Conservation (phyloP, 2,888 invertebrate genomes). For the Luffia ferchaultella region DNA sequence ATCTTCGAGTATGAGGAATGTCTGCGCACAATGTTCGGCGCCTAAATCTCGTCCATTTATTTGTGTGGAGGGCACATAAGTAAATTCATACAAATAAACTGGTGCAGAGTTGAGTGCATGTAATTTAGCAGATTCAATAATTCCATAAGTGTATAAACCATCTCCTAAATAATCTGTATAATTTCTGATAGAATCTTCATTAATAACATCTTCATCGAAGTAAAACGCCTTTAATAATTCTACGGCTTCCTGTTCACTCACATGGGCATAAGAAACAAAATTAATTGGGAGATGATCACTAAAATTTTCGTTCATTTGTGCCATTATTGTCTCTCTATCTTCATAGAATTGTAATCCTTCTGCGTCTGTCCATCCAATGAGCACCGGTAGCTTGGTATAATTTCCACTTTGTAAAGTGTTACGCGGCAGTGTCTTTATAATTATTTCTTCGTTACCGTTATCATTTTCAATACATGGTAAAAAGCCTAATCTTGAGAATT, state of each 20-base stretch:
- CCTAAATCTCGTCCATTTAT: neutral
- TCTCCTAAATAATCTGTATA: neutral
- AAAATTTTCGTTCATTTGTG: neutral
- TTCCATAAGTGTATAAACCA: neutral
- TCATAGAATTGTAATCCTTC: neutral
- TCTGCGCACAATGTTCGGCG: neutral
- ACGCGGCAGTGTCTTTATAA: neutral
- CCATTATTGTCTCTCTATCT: neutral
- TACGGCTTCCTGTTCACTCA: neutral
- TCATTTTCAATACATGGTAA: neutral
- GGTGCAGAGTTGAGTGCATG: neutral
- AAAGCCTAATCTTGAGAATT: neutral
- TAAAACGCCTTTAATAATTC: neutral
- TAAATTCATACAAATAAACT: neutral
- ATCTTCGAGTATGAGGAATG: neutral
- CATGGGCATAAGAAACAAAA: neutral
- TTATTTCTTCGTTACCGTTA: neutral
- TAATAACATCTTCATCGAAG: neutral
- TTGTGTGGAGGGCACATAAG: neutral
- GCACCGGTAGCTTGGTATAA: neutral
- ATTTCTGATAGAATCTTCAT: neutral
- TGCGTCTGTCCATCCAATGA: neutral
- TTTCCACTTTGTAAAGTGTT: neutral
- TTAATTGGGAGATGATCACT: neutral
- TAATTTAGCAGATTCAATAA: neutral